These are phyloP conservation scores for Hylyphantes graminicola DNA, from an alignment of 1,140 invertebrate species.

Conservation along the genomic window DNA sequence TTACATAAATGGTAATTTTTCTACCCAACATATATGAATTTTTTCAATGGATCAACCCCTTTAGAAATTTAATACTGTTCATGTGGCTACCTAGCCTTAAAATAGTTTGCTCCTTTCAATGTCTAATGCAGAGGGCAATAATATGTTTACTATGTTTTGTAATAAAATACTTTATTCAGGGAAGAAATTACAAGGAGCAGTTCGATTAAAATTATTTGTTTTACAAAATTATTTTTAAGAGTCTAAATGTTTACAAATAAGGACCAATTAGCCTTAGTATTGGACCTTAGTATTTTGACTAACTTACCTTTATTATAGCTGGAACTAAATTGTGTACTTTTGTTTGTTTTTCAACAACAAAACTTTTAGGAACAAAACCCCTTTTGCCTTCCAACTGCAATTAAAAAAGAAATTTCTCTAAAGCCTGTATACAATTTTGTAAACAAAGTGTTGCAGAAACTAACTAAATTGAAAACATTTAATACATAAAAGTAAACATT, in stretches of 20 bases:
- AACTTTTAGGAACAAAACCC: conserved; percentile 31
- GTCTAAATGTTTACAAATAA: neutral
- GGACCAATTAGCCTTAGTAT: too few species aligned
- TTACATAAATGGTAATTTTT: too few species aligned
- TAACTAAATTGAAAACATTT: too few species aligned
- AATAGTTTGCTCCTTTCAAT: too few species aligned
- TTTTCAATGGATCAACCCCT: too few species aligned
- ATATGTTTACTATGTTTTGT: too few species aligned
- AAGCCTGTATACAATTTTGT: neutral
- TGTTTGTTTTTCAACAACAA: neutral
- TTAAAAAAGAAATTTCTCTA: conserved; percentile 1
- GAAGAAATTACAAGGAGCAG: neutral
- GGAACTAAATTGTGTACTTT: conserved; percentile 18
- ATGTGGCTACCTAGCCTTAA: too few species aligned
- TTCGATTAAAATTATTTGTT: neutral
- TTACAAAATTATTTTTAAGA: neutral
- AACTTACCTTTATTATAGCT: conserved; percentile 38
- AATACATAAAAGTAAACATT: too few species aligned
- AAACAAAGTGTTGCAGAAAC: too few species aligned
- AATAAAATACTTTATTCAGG: neutral
- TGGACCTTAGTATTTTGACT: neutral
- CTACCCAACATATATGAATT: too few species aligned
- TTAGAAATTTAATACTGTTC: too few species aligned
- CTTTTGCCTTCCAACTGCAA: conserved; percentile 12
- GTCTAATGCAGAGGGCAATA: too few species aligned